Conservation (phyloP, 2,888 invertebrate species). For the Drosophila paracracens region DNA sequence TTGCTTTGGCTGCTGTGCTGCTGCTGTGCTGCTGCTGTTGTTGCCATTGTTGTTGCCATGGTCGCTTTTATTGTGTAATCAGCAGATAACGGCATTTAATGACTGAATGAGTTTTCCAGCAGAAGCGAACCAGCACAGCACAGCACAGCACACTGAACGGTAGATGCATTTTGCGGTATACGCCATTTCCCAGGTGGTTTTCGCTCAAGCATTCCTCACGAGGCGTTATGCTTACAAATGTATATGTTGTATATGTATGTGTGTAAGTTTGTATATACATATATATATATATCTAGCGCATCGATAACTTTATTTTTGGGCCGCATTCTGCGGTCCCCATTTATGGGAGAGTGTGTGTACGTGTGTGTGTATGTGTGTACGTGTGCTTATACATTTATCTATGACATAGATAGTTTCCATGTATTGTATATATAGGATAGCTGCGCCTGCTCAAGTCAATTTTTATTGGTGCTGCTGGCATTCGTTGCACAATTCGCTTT, state of each 20-base stretch:
- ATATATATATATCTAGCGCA: slow-evolving; percentile 16
- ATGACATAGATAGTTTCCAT: slow-evolving; percentile 29
- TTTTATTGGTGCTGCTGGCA: slow-evolving; percentile 42
- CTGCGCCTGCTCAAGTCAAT: slow-evolving; percentile 40
- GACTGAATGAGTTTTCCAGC: slow-evolving; percentile 80
- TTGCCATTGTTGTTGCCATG: slow-evolving; percentile 50
- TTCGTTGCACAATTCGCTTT: slow-evolving; percentile 54
- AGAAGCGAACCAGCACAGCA: slow-evolving; percentile 18
- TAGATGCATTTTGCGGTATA: slow-evolving; percentile 56
- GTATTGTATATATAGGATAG: slow-evolving; percentile 7
- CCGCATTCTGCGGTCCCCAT: slow-evolving; percentile 52
- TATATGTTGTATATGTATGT: neutral
- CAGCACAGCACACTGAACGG: slow-evolving; percentile 14
- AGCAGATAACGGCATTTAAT: slow-evolving; percentile 84
- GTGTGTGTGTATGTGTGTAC: slow-evolving; percentile 12
- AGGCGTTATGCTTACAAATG: slow-evolving; percentile 58
- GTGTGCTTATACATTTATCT: slow-evolving; percentile 23
- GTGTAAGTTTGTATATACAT: neutral
- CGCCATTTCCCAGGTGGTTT: slow-evolving; percentile 45
- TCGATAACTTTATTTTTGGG: slow-evolving; percentile 76
- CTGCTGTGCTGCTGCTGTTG: slow-evolving; percentile 13
- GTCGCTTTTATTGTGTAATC: slow-evolving; percentile 83
- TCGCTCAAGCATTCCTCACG: slow-evolving; percentile 61
- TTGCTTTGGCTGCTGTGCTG: slow-evolving; percentile 16
- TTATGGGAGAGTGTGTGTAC: slow-evolving; percentile 37